Evolutionary conservation across 2,113 vertebrate genomes (phyloP), one percentile per base, ranked within the genome.

Genomic region (Syngnathus floridae): DNA sequence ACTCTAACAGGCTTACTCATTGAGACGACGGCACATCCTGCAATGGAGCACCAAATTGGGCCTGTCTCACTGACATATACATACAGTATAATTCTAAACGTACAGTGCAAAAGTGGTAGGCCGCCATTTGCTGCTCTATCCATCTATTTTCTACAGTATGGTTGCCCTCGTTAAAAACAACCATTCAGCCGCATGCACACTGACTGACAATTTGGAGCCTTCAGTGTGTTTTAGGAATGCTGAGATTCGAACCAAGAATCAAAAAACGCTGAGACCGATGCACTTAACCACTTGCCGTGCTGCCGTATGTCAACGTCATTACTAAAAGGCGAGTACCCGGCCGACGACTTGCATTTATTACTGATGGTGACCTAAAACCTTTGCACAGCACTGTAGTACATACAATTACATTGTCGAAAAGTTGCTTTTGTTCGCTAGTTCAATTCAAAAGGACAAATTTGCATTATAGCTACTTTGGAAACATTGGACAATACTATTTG

Each of bases 1-100:
- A 80, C 68, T 61, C 35, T 60, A 72, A 82, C 67, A 81, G 71
- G 70, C 65, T 72, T 19, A 38, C 66, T 78, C 62, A 65, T 65
- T 41, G 68, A 67, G 19, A 21, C n/a, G 21, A 26, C 59, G 64
- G 69, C 51, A 43, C 74, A 31, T 69, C 80, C 74, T 77, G 78
- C 79, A 88, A 79, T 79, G 86, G 86, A 82, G 80, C 82, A 73
- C 62, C 49, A 79, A 78, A 66, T 67, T 71, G 71, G 73, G 78
- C 67, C 67, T 43, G 61, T 68, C 74, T 74, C 71, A 41, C 59
- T 77, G 68, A 46, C 60, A 75, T 65, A 69, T 52, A 77, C 52
- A 75, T 26, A 71, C 66, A 55, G 69, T 71, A 68, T 76, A 56
- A 22, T 22, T 14, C 31, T 55, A 55, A 12, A 31, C 35, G 26